Evolutionary conservation across 1,140 invertebrate genomes (phyloP).

Genomic region (Zaprionus tsacasi): DNA sequence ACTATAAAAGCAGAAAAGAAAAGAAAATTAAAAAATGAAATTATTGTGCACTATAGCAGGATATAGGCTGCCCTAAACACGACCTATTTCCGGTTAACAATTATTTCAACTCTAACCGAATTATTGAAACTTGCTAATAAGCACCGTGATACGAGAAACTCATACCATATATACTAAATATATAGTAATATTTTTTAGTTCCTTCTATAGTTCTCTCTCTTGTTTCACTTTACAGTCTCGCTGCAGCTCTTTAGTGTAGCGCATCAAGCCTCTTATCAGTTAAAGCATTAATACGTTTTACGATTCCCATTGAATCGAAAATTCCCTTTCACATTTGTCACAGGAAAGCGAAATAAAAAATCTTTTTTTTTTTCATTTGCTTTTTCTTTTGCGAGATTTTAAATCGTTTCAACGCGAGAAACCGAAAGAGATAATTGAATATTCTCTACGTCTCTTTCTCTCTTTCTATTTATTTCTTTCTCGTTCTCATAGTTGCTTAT

Average conservation of each 20-base stretch:
- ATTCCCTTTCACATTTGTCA: constrained; percentile 15
- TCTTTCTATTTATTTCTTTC: neutral
- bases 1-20: too few relatives aligned
- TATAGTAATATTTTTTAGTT: neutral
- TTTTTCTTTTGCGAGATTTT: constrained; percentile 12
- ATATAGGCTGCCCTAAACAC: too few relatives aligned
- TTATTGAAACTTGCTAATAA: too few relatives aligned
- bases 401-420: constrained; percentile 6
- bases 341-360: constrained; percentile 6
- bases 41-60: too few relatives aligned
- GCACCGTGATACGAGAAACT: too few relatives aligned
- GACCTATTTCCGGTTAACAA: too few relatives aligned
- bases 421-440: constrained; percentile 12
- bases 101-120: too few relatives aligned
- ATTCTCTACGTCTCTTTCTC: constrained; percentile 2
- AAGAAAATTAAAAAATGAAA: too few relatives aligned
- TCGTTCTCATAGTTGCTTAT: constrained; percentile 24
- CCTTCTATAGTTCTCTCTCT: neutral
- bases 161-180: too few relatives aligned
- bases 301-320: neutral
- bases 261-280: constrained; percentile 25
- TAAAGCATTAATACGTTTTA: constrained; percentile 29
- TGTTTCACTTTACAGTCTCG: constrained; percentile 41
- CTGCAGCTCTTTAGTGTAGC: constrained; percentile 1
- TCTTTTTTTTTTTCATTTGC: neutral